These are phyloP conservation scores for Leptoclinus maculatus DNA, from an alignment of 2,797 vertebrate genomes.

Conservation along the genomic window DNA sequence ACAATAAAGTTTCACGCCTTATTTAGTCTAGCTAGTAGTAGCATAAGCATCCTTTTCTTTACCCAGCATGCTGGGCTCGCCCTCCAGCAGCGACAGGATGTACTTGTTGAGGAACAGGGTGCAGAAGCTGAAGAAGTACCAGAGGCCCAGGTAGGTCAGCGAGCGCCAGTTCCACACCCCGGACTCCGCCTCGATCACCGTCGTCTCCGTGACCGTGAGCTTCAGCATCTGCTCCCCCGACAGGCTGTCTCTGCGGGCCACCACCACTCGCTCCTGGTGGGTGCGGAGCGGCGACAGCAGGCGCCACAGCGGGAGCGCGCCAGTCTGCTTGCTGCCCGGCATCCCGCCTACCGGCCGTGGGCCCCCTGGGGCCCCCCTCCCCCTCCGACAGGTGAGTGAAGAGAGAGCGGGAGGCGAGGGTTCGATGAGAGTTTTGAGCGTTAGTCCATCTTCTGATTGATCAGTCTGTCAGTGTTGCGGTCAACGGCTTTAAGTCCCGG, in stretches of 20 bases:
- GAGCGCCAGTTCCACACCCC: slow-evolving; percentile 91
- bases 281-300: slow-evolving; percentile 79
- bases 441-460: slow-evolving; percentile 63
- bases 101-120: slow-evolving; percentile 99
- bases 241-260: slow-evolving; percentile 87
- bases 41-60: slow-evolving; percentile 38
- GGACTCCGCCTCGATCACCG: slow-evolving; percentile 91
- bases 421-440: background rate
- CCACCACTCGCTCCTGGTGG: slow-evolving; percentile 85
- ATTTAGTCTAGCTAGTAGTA: background rate
- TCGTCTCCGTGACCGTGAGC: slow-evolving; percentile 95
- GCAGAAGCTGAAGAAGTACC: slow-evolving; percentile 99
- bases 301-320: slow-evolving; percentile 71
- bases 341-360: slow-evolving; percentile 50
- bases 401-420: slow-evolving; percentile 1
- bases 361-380: slow-evolving; percentile 20
- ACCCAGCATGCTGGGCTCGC: slow-evolving; percentile 97
- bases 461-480: background rate
- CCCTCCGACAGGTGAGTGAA: slow-evolving; percentile 3
- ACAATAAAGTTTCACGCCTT: background rate
- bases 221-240: slow-evolving; percentile 90
- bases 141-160: slow-evolving; percentile 88
- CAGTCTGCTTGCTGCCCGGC: slow-evolving; percentile 68
- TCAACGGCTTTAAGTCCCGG: background rate
- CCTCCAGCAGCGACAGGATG: slow-evolving; percentile 93